These are phyloP conservation scores for Uropsilus gracilis DNA, from an alignment of 2,113 vertebrate species.

Conservation along the genomic window DNA sequence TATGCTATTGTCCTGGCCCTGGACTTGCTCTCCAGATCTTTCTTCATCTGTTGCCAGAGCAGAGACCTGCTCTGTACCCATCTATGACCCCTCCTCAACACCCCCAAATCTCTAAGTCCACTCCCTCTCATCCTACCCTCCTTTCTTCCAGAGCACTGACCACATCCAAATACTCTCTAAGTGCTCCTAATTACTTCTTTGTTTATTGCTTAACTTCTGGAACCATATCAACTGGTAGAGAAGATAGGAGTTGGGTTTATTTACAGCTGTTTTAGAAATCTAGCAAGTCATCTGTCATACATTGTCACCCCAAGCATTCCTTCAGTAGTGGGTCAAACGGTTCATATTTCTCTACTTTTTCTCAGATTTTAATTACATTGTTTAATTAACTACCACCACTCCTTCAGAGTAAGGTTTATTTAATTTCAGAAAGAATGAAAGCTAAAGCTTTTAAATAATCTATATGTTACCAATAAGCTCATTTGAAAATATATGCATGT, in stretches of 20 bases:
- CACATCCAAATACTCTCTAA: neutral
- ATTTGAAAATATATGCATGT: neutral
- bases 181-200: neutral
- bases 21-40: neutral
- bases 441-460: conserved; percentile 29
- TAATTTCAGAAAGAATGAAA: conserved; percentile 4
- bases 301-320: neutral
- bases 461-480: neutral
- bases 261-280: neutral
- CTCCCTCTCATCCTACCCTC: too few relatives aligned
- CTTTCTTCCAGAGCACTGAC: neutral
- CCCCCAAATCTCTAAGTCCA: too few relatives aligned
- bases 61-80: neutral
- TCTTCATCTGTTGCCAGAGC: neutral
- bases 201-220: neutral
- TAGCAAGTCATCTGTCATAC: neutral
- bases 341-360: neutral
- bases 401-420: neutral
- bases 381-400: neutral
- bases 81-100: neutral
- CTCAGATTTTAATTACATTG: neutral
- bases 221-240: neutral
- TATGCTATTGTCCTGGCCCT: neutral
- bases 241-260: neutral
- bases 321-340: neutral